Conservation (phyloP, 2,888 invertebrate genomes). For the Catocala sponsa region DNA sequence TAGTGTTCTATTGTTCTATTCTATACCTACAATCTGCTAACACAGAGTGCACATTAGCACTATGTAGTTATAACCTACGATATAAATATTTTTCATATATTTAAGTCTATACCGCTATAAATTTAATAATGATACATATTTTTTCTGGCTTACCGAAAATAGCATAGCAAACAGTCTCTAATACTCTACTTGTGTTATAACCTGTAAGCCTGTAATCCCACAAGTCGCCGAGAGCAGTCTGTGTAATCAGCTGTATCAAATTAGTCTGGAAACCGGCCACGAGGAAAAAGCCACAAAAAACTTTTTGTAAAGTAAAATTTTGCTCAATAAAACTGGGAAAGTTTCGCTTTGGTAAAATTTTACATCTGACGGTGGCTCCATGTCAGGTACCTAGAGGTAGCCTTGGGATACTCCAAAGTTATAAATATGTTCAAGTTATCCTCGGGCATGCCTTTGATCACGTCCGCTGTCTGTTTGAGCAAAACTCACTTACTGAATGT, state of each 20-base stretch:
- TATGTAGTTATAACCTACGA: too few species aligned
- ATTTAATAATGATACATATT: too few species aligned
- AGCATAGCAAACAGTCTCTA: background rate
- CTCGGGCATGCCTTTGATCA: slow-evolving; percentile 45
- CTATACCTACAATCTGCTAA: too few species aligned
- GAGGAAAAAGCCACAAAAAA: slow-evolving; percentile 19
- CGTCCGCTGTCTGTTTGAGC: slow-evolving; percentile 31
- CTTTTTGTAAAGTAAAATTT: slow-evolving; percentile 16
- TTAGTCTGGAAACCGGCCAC: slow-evolving; percentile 9
- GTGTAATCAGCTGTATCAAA: slow-evolving; percentile 17
- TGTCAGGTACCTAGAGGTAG: slow-evolving; percentile 4
- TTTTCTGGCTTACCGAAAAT: too few species aligned
- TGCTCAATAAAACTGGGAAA: slow-evolving; percentile 6
- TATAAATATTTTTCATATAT: too few species aligned
- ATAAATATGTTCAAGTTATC: slow-evolving; percentile 37
- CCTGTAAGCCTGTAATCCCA: background rate
- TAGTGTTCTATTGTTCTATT: too few species aligned
- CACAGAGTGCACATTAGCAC: too few species aligned
- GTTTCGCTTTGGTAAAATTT: slow-evolving; percentile 5
- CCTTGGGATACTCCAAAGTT: slow-evolving; percentile 20
- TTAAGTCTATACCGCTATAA: too few species aligned
- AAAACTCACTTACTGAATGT: slow-evolving; percentile 23
- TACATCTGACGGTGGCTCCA: slow-evolving; percentile 4
- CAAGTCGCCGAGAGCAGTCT: slow-evolving; percentile 2
- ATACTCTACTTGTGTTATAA: background rate